Evolutionary conservation across 2,888 invertebrate genomes (phyloP).

Genomic region (Drosophila borealis): DNA sequence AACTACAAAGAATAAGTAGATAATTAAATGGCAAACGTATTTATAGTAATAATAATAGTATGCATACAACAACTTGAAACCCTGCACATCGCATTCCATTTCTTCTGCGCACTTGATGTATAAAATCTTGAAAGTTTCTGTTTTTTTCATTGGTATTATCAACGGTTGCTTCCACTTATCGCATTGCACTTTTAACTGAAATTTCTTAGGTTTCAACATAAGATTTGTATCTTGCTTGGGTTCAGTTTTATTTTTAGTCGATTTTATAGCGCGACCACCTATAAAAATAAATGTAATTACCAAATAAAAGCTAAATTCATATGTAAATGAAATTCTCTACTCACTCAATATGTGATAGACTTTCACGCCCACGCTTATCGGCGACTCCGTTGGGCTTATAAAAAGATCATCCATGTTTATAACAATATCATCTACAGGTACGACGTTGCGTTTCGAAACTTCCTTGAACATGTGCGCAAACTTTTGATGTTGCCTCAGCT

Average conservation of each 20-base stretch:
- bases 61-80: conserved; percentile 55
- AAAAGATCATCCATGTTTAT: conserved; percentile 75
- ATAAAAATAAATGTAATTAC: not conserved
- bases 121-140: conserved; percentile 75
- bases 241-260: conserved; percentile 5
- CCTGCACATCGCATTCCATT: conserved; percentile 63
- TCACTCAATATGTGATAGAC: conserved; percentile 78
- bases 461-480: conserved; percentile 74
- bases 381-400: conserved; percentile 72
- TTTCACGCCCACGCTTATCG: conserved; percentile 75
- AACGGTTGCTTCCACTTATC: conserved; percentile 78
- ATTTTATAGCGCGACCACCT: conserved; percentile 71
- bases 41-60: not conserved
- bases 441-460: conserved; percentile 75
- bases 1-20: conserved; percentile 52
- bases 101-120: conserved; percentile 82
- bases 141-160: conserved; percentile 68
- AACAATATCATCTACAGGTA: conserved; percentile 60
- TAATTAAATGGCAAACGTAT: not conserved
- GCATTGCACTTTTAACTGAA: conserved; percentile 81
- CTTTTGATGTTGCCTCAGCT: conserved; percentile 80
- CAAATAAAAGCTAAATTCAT: not conserved
- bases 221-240: conserved; percentile 26
- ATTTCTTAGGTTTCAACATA: conserved; percentile 48
- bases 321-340: conserved; percentile 13